Evolutionary conservation across 2,888 invertebrate genomes (phyloP), one percentile per base, ranked within the genome.

Genomic region (Acronicta psi): DNA sequence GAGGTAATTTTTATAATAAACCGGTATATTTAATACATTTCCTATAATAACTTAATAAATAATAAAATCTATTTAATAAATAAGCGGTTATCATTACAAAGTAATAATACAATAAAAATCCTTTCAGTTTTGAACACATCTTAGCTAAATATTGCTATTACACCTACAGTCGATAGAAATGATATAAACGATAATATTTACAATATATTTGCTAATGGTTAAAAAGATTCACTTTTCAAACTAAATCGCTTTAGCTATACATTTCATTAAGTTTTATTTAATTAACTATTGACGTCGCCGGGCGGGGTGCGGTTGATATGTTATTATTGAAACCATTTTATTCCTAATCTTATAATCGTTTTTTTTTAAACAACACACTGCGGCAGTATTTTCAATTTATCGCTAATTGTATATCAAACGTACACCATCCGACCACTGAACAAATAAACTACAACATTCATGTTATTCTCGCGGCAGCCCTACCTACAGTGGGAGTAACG

Each of bases 61-160:
- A 90, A 89, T 91, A 90, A 82, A 75, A 81, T 79, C 90, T 91
- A 89, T 82, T 87, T 82, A 90, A 91, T 91, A 91, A 93, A 91
- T 90, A 91, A 77, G 76, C 77, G 67, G 73, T 66, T 73, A 90
- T 88, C 87, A 86, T 88, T 85, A 87, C 80, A 85, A 86, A 82
- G 82, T 85, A 86, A 80, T 82, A 81, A 85, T 84, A 84, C 74
- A 77, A 77, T 76, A 88, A 87, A 82, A 87, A 88, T 85, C 82
- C 81, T 86, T 85, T 88, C 85, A 80, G 84, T 85, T 90, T 88
- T 91, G 93, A 93, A 94, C 93, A 92, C 92, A 91, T 92, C 91
- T 92, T 93, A 94, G 88, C 91, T 93, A 93, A 83, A 87, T 90
- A 92, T 91, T 88, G 89, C 91, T 92, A 93, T 80, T 82, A 83